These are phyloP conservation scores for Microtus montanus DNA, from an alignment of 2,113 vertebrate genomes.

Conservation along the genomic window DNA sequence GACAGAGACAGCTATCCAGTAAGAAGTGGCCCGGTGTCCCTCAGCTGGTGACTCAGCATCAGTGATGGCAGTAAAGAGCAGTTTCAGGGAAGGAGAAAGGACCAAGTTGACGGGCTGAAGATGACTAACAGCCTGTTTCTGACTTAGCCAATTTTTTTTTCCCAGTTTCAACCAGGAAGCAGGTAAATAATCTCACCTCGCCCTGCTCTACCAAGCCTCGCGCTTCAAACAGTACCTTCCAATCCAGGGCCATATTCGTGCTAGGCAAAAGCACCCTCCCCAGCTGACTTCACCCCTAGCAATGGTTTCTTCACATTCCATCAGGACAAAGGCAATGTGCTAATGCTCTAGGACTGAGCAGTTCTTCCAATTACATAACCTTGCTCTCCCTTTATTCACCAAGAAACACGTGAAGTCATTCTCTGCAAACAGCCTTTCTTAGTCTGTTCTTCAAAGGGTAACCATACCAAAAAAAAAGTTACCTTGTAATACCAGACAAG, in stretches of 20 bases:
- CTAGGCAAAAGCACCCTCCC: not conserved
- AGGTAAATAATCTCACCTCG: not conserved
- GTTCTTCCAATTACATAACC: slow-evolving; percentile 36
- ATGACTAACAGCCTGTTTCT: not conserved
- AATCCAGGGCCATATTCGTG: not conserved
- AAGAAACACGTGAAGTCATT: slow-evolving; percentile 40
- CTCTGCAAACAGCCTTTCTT: slow-evolving; percentile 45
- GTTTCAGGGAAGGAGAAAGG: not conserved
- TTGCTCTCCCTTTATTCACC: not conserved
- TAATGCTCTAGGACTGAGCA: not conserved
- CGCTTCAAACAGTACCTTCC: not conserved
- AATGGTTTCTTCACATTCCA: not conserved
- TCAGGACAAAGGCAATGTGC: slow-evolving; percentile 24
- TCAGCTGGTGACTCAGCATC: not conserved
- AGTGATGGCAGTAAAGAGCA: not conserved
- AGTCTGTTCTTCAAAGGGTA: slow-evolving; percentile 18
- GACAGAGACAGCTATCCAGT: not conserved
- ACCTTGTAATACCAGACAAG: not conserved
- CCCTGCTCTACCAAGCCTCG: not conserved
- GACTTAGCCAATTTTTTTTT: not conserved
- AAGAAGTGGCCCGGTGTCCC: not conserved
- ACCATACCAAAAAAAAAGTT: not conserved
- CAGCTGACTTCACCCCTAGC: no score
- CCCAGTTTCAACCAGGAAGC: not conserved
- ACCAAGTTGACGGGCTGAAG: not conserved